Conservation (phyloP, 1,140 invertebrate species). For the Philopotamus ludificatus region DNA sequence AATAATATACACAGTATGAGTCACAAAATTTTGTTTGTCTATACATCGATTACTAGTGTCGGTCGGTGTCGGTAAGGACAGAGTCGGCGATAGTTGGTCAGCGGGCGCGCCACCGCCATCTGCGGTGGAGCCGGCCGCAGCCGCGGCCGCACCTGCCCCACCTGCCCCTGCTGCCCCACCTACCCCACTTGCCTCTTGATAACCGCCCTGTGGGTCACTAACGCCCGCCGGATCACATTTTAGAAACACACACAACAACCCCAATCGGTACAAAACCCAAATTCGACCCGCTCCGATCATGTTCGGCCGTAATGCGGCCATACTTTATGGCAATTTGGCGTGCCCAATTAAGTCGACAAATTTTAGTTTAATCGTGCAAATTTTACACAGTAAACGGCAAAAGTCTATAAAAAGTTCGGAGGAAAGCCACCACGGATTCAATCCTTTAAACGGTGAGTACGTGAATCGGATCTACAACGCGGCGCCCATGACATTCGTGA, state of each 20-base stretch:
- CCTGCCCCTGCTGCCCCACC: not conserved
- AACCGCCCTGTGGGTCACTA: not conserved
- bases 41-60: no score
- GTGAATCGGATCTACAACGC: no score
- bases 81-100: conserved; percentile 36
- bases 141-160: conserved; percentile 24
- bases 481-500: no score
- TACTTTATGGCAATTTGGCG: no score
- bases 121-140: conserved; percentile 33
- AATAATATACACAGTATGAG: no score
- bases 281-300: not conserved
- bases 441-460: no score
- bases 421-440: not conserved
- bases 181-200: conserved; percentile 32
- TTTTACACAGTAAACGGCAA: no score
- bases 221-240: not conserved
- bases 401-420: no score
- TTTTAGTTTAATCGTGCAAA: no score
- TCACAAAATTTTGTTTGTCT: no score
- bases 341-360: no score
- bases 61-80: conserved; percentile 42
- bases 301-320: no score
- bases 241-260: not conserved
- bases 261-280: not conserved
- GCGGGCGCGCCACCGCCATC: conserved; percentile 28